Evolutionary conservation across 2,888 invertebrate species (phyloP).

Genomic region (Odontothrips loti): DNA sequence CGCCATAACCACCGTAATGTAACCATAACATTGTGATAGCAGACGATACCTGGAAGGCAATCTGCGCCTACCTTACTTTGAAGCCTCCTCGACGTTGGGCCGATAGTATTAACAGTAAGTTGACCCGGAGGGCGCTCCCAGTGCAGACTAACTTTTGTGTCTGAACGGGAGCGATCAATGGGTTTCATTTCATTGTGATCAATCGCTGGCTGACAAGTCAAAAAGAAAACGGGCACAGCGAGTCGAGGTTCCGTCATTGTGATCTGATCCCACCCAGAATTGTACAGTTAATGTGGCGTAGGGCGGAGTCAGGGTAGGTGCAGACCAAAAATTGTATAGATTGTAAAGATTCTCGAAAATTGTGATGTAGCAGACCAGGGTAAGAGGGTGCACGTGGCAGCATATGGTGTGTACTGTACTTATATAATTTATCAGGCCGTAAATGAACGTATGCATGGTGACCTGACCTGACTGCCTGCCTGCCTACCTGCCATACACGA

Average conservation of each 20-base stretch:
- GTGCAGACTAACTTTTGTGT: conserved; percentile 11
- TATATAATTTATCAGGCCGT: conserved; percentile 18
- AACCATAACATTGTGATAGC: conserved; percentile 25
- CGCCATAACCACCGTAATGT: conserved; percentile 26
- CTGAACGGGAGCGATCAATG: neutral
- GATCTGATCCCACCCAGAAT: conserved; percentile 24
- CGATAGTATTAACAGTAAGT: neutral
- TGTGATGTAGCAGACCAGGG: conserved; percentile 24
- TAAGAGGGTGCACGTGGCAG: conserved; percentile 12
- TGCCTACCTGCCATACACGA: conserved; percentile 25
- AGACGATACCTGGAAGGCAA: neutral
- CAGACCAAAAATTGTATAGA: conserved; percentile 26
- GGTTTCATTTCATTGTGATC: conserved; percentile 16
- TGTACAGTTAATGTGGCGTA: conserved; percentile 22
- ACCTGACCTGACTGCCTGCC: conserved; percentile 25
- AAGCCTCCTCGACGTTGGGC: conserved; percentile 25
- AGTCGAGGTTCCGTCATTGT: conserved; percentile 24
- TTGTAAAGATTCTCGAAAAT: conserved; percentile 27
- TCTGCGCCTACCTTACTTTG: conserved; percentile 26
- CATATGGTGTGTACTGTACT: conserved; percentile 17
- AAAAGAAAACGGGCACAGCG: conserved; percentile 9
- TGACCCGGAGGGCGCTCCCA: neutral
- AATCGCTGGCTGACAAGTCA: conserved; percentile 26
- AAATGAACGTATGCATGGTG: neutral
- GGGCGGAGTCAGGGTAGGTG: conserved; percentile 25